These are phyloP conservation scores for Uloborus plumipes DNA, from an alignment of 2,888 invertebrate species.

Conservation along the genomic window DNA sequence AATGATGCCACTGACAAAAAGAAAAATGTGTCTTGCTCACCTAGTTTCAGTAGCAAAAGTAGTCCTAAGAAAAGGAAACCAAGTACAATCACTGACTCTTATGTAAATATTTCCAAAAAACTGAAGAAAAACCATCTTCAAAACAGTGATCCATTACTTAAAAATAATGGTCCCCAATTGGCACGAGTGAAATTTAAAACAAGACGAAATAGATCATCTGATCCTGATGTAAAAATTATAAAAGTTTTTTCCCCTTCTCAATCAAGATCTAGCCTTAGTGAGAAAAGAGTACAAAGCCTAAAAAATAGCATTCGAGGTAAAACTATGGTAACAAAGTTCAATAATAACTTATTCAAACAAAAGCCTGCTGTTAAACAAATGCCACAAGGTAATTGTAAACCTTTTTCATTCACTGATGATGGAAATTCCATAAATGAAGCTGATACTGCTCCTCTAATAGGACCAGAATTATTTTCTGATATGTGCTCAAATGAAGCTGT, in stretches of 20 bases:
- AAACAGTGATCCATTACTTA: background rate
- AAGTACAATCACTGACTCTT: background rate
- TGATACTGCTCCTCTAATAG: conserved; percentile 37
- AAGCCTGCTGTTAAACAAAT: too few relatives aligned
- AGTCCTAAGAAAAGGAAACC: background rate
- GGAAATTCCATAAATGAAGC: conserved; percentile 43
- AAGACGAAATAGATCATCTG: background rate
- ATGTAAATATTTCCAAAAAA: background rate
- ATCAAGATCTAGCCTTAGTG: background rate
- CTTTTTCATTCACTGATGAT: conserved; percentile 1
- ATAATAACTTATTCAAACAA: too few relatives aligned
- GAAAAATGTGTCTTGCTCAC: background rate
- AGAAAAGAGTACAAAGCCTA: too few relatives aligned
- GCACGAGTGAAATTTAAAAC: background rate
- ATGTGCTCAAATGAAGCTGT: background rate
- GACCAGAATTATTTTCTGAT: conserved; percentile 13
- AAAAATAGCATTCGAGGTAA: too few relatives aligned
- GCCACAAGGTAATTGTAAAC: background rate
- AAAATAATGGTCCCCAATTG: background rate
- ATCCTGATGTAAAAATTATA: conserved; percentile 13
- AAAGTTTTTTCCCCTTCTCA: background rate
- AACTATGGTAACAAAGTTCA: too few relatives aligned
- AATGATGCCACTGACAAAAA: background rate
- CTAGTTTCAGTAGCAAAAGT: background rate
- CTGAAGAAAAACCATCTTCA: background rate